These are phyloP conservation scores for Orchestes rusci DNA, from an alignment of 2,888 invertebrate species.

Conservation along the genomic window DNA sequence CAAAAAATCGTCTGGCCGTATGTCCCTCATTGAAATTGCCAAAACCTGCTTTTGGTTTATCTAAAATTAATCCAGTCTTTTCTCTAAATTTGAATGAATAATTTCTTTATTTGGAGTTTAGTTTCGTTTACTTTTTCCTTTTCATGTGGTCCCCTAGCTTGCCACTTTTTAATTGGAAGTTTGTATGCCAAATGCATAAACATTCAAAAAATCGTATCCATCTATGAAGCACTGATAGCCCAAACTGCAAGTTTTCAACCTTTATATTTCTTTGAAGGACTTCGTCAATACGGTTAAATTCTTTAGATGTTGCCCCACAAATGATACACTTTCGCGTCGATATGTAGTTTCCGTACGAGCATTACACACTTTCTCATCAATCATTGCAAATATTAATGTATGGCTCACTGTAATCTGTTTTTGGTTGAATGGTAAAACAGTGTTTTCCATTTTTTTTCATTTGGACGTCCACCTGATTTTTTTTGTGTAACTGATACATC, in stretches of 20 bases:
- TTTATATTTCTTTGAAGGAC: constrained; percentile 1
- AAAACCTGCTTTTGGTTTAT: constrained; percentile 25
- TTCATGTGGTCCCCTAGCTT: constrained; percentile 10
- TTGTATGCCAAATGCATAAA: constrained; percentile 11
- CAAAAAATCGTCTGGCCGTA: constrained; percentile 21
- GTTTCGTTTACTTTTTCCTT: constrained; percentile 10
- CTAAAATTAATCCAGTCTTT: constrained; percentile 24
- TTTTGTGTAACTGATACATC: constrained; percentile 17
- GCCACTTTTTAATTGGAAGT: constrained; percentile 11
- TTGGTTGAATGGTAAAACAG: too few relatives aligned
- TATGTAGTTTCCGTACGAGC: constrained; percentile 1
- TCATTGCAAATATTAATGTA: constrained; percentile 11
- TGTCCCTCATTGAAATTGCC: constrained; percentile 28
- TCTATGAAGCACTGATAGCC: constrained; percentile 16
- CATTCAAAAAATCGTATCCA: constrained; percentile 19
- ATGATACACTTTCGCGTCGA: constrained; percentile 9
- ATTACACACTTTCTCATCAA: constrained; percentile 14
- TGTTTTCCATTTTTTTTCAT: too few relatives aligned
- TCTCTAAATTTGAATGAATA: constrained; percentile 16
- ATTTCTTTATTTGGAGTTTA: constrained; percentile 10
- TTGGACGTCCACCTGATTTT: too few relatives aligned
- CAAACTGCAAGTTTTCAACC: constrained; percentile 7
- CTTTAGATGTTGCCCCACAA: constrained; percentile 11
- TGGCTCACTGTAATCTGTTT: constrained; percentile 4
- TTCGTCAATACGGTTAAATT: constrained; percentile 11